Conservation (phyloP, 64 coral and sea anemone genomes). For the Montipora capricornis region DNA sequence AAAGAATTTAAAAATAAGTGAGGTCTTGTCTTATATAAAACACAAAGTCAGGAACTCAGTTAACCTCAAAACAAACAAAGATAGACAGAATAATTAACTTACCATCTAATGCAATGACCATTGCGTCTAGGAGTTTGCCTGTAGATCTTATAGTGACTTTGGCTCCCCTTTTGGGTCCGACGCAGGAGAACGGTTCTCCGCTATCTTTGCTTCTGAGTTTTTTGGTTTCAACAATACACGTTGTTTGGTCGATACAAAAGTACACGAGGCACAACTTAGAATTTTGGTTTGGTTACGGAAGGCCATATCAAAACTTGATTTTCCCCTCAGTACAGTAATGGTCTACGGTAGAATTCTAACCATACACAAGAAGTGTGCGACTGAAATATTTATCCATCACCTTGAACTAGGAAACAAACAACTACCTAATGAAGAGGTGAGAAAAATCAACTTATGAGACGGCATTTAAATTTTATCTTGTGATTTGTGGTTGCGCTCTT, state of each 20-base stretch:
- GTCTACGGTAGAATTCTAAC: not conserved
- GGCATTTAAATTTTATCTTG: not conserved
- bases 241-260: not conserved
- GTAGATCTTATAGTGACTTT: too few relatives aligned
- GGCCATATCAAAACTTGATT: not conserved
- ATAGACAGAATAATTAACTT: not conserved
- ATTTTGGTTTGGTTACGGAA: not conserved
- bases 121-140: too few relatives aligned
- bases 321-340: not conserved
- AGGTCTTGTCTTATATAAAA: not conserved
- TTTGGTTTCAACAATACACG: too few relatives aligned
- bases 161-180: too few relatives aligned
- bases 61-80: not conserved
- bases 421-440: not conserved
- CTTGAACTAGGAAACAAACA: constrained; percentile 9
- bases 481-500: not conserved
- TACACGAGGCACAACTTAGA: constrained; percentile 16
- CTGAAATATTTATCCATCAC: not conserved
- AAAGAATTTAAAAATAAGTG: not conserved
- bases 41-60: not conserved
- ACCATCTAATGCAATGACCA: too few relatives aligned
- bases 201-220: not conserved
- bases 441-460: not conserved
- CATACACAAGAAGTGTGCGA: too few relatives aligned
- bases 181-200: too few relatives aligned